Percentiles rank a stretch among this genome's conserved stretches.
Conservation (phyloP, 2,113 vertebrate genomes). For the Tachysurus fulvidraco region DNA sequence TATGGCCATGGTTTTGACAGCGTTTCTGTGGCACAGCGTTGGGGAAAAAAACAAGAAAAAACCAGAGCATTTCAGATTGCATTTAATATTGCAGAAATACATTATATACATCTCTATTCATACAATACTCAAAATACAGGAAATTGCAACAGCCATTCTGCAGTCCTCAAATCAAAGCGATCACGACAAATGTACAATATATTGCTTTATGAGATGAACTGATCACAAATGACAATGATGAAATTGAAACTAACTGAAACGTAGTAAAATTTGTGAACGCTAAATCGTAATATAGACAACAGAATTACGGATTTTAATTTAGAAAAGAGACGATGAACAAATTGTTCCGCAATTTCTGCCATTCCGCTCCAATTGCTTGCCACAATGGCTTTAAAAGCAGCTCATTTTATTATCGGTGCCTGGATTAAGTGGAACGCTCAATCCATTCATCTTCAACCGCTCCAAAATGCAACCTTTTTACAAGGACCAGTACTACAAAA, state of each 20-base stretch:
- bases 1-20: conserved; percentile 87
- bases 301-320: neutral
- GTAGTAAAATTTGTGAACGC: too few species aligned
- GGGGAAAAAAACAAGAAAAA: neutral
- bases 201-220: neutral
- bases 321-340: neutral
- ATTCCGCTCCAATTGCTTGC: neutral
- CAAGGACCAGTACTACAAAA: neutral
- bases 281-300: neutral
- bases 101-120: neutral
- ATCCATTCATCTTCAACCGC: neutral
- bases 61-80: neutral
- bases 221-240: neutral
- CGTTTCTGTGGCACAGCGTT: conserved; percentile 77
- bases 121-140: neutral
- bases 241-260: neutral
- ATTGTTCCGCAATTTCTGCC: neutral
- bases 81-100: neutral
- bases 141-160: neutral
- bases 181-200: neutral
- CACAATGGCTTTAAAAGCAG: neutral
- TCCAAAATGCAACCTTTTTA: neutral
- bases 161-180: neutral
- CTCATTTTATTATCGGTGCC: neutral
- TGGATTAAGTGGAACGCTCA: neutral